phyloP scores from a whole-genome alignment of 2,888 invertebrate genomes.

The Nephrotoma guestfalica region DNA sequence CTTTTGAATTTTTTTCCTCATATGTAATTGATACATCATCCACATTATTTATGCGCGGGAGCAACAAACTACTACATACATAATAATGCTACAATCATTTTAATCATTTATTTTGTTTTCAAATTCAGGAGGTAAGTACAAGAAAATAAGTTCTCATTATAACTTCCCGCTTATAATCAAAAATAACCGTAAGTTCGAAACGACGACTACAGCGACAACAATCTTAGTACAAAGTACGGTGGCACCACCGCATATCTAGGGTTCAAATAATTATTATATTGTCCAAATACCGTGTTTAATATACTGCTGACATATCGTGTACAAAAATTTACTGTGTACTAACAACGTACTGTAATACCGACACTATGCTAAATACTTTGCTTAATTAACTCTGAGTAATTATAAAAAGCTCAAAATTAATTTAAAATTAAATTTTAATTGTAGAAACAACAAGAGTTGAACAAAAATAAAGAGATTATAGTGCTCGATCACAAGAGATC shows the following conservation, averaged over 20 bases:
- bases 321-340: neutral
- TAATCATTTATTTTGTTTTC: neutral
- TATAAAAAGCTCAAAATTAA: neutral
- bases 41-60: neutral
- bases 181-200: neutral
- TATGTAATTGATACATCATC: neutral
- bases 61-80: neutral
- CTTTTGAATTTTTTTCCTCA: neutral
- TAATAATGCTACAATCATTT: neutral
- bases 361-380: neutral
- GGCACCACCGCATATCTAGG: neutral
- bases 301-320: neutral
- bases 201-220: neutral
- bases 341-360: neutral
- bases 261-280: neutral
- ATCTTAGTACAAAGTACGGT: neutral
- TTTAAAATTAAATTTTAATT: neutral
- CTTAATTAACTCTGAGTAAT: neutral
- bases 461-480: slow-evolving; percentile 80
- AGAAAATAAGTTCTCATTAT: neutral
- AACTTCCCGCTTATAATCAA: neutral
- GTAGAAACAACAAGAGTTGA: slow-evolving; percentile 70
- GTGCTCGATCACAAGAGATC: slow-evolving; percentile 95
- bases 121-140: neutral
- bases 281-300: neutral